phyloP scores from a whole-genome alignment of 2,888 invertebrate species.

The Noctua fimbriata region DNA sequence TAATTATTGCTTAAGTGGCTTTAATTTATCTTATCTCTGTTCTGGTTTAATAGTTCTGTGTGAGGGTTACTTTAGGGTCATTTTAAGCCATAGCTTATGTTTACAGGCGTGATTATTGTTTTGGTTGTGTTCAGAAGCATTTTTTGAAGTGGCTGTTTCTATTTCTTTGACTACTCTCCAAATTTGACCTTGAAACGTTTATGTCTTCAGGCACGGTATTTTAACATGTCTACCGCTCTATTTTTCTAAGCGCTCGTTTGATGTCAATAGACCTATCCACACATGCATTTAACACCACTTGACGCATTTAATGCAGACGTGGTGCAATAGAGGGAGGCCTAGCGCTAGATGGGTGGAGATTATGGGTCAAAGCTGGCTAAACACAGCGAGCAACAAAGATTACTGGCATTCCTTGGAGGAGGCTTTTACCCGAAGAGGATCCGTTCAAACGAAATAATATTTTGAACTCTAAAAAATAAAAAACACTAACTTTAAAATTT shows the following conservation, averaged over 20 bases:
- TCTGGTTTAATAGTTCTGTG: not conserved
- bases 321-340: no score
- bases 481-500: no score
- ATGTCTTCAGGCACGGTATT: no score
- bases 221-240: no score
- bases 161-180: not conserved
- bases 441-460: not conserved
- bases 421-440: no score
- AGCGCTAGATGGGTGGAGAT: no score
- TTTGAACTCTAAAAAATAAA: no score
- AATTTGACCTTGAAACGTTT: no score
- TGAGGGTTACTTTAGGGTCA: not conserved
- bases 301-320: no score
- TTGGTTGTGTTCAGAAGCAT: no score
- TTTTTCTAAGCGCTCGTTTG: not conserved
- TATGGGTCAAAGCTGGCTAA: not conserved
- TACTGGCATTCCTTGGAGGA: not conserved
- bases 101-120: not conserved
- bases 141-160: not conserved
- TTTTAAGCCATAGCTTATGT: not conserved
- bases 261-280: not conserved
- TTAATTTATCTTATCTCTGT: constrained; percentile 2
- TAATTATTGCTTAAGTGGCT: constrained; percentile 18
- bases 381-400: not conserved
- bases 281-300: not conserved